These are phyloP conservation scores for Maylandia zebra DNA, from an alignment of 2,113 vertebrate genomes.

Conservation along the genomic window DNA sequence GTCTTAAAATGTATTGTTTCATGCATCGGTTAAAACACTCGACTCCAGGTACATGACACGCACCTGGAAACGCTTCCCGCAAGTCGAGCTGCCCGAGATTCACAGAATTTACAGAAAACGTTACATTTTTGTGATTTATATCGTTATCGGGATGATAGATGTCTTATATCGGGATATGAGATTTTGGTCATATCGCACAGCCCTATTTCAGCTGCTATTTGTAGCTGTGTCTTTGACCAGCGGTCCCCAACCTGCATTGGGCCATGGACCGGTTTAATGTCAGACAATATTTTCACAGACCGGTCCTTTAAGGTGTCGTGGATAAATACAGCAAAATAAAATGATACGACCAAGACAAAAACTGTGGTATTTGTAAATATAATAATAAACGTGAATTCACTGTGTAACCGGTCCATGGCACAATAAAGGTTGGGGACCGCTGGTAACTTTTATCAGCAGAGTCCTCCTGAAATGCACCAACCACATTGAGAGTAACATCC, in stretches of 20 bases:
- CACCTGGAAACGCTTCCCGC: too few species aligned
- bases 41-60: too few species aligned
- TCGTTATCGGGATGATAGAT: too few species aligned
- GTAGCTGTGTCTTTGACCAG: neutral
- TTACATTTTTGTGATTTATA: too few species aligned
- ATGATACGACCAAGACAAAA: neutral
- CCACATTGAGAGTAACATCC: neutral
- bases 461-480: neutral
- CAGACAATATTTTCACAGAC: neutral
- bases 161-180: too few species aligned
- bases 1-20: too few species aligned
- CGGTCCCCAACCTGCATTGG: neutral
- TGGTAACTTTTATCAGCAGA: neutral
- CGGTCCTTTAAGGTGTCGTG: neutral
- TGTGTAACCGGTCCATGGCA: neutral
- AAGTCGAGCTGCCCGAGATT: too few species aligned
- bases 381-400: neutral
- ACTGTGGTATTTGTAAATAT: neutral
- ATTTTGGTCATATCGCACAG: too few species aligned
- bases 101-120: too few species aligned
- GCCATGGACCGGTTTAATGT: neutral
- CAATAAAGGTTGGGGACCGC: accelerated
- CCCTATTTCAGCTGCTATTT: neutral
- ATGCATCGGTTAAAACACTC: too few species aligned
- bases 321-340: neutral